These are phyloP conservation scores for Coenonympha glycerion DNA, from an alignment of 2,888 invertebrate genomes.

Conservation along the genomic window DNA sequence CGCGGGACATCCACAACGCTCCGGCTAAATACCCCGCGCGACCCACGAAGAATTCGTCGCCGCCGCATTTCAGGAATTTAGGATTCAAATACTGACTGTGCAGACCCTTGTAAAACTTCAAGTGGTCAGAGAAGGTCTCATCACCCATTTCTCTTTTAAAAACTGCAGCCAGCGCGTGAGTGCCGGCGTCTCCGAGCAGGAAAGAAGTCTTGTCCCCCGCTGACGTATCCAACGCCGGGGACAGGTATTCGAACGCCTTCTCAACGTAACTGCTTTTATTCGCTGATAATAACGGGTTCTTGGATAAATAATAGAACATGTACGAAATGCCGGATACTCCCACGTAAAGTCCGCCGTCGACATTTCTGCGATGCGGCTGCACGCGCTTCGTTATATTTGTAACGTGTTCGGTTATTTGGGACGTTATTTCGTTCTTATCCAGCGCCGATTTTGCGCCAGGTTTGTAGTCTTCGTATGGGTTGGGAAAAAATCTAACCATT, in stretches of 20 bases:
- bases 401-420: conserved; percentile 50
- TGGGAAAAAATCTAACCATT: conserved; percentile 66
- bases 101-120: conserved; percentile 58
- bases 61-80: conserved; percentile 79
- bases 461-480: conserved; percentile 52
- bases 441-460: conserved; percentile 33
- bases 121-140: conserved; percentile 42
- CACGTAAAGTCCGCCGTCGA: conserved; percentile 79
- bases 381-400: conserved; percentile 51
- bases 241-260: conserved; percentile 78
- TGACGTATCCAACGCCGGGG: conserved; percentile 76
- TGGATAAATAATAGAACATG: conserved; percentile 83
- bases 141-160: conserved; percentile 74
- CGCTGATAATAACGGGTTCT: conserved; percentile 66
- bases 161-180: conserved; percentile 82
- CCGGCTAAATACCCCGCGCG: conserved; percentile 89
- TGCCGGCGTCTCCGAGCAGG: conserved; percentile 86
- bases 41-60: conserved; percentile 91
- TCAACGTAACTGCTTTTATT: conserved; percentile 69
- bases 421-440: conserved; percentile 40
- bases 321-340: conserved; percentile 83
- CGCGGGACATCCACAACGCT: conserved; percentile 81
- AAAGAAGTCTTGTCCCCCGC: conserved; percentile 81
- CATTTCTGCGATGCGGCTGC: conserved; percentile 57
- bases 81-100: conserved; percentile 51